Base-by-base conservation (phyloP, 2,113 vertebrate species). In the Amphiprion percula region DNA sequence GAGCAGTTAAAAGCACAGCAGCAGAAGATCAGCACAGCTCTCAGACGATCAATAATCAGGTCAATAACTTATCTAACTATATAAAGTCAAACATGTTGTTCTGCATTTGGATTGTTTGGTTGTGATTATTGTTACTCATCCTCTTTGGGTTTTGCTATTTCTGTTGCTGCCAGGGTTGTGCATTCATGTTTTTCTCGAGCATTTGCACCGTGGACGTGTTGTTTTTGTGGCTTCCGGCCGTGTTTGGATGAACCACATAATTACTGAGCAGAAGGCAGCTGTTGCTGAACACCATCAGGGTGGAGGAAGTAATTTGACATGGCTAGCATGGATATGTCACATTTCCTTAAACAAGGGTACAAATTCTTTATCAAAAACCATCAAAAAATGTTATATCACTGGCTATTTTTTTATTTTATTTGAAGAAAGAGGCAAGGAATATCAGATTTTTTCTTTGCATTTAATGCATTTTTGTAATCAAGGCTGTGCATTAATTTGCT, bases 1-100 rank as follows among this genome's bases (percentile, higher is more conserved):
- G 26, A n/a, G 54, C 56, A 10, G 37, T 37, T 54, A n/a, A 69
- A 56, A 69, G 23, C 66, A 46, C 67, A 68, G 21, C 33, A 28
- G 66, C 39, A 59, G 41, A 11, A 5, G 68, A 58, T 54, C 68
- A 17, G 24, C 68, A 70, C 41, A 47, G 8, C 41, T 54, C 10
- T 33, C 41, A 30, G 54, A 47, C 5, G 1, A 61, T 71, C 68
- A 60, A 71, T 71, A 37, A 1, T 23, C 28, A 49, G 14, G 60
- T 71, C 56, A 50, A 60, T 71, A 60, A 17, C 68, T n/a, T 21
- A 50, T 16, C 15, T n/a, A 24, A 10, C 56, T 33, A 28, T 49
- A 56, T 47, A 19, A 16, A 23, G 21, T 70, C 41, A 59, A 47
- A 60, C 41, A 49, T 19, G n/a, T 9, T 50, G 68, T 26, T 50